Conservation (phyloP, 2,113 vertebrate genomes). For the Syngnathoides biaculeatus region DNA sequence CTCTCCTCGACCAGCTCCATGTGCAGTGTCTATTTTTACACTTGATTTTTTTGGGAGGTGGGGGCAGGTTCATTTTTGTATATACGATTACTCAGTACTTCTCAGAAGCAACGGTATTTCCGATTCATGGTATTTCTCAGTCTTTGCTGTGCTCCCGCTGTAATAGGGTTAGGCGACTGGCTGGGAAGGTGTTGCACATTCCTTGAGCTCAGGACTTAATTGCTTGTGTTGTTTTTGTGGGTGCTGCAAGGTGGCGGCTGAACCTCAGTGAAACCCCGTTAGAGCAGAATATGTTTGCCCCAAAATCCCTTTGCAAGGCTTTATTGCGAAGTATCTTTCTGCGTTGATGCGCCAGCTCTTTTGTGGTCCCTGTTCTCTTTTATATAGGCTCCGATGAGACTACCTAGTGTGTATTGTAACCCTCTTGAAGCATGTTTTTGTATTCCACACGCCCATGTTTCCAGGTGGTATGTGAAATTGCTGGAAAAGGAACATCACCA, state of each 20-base stretch:
- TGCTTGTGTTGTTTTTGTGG: conserved; percentile 50
- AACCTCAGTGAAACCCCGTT: conserved; percentile 19
- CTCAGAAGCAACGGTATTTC: conserved; percentile 60
- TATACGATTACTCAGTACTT: conserved; percentile 55
- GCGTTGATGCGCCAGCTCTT: conserved; percentile 14
- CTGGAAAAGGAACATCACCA: conserved; percentile 28
- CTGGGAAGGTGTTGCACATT: conserved; percentile 70
- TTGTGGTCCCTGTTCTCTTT: conserved; percentile 24
- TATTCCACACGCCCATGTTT: conserved; percentile 26
- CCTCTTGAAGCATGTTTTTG: conserved; percentile 53
- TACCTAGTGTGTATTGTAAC: conserved; percentile 19
- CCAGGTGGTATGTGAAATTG: conserved; percentile 51
- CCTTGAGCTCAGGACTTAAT: conserved; percentile 72
- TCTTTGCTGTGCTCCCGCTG: conserved; percentile 43
- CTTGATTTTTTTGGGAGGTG: conserved; percentile 8
- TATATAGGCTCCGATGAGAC: conserved; percentile 22
- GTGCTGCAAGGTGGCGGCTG: conserved; percentile 43
- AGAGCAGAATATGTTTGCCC: conserved; percentile 25
- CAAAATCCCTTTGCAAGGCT: conserved; percentile 33
- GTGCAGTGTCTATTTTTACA: conserved; percentile 33
- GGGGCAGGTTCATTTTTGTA: conserved; percentile 40
- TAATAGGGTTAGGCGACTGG: conserved; percentile 34
- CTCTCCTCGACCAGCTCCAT: conserved; percentile 21
- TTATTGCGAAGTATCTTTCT: conserved; percentile 23
- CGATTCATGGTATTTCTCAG: conserved; percentile 58